Evolutionary conservation across 2,113 vertebrate genomes (phyloP).

Genomic region (Phaetusa simplex): DNA sequence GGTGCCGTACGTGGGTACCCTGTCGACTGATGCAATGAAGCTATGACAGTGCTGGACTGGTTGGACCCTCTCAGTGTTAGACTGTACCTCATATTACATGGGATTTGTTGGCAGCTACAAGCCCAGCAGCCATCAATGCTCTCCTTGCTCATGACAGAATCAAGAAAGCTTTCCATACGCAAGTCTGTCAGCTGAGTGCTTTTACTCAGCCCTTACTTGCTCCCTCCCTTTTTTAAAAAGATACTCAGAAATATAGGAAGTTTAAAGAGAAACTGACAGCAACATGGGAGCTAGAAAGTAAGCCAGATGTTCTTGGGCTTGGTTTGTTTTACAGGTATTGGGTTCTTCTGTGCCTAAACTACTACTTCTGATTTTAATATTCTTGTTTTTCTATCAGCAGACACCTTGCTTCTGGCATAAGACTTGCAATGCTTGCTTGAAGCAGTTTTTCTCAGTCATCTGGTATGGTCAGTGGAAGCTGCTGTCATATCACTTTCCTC

Average conservation of each 20-base stretch:
- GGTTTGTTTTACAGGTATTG: background rate
- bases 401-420: background rate
- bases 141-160: background rate
- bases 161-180: background rate
- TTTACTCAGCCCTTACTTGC: background rate
- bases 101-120: background rate
- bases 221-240: background rate
- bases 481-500: background rate
- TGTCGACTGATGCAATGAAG: background rate
- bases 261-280: background rate
- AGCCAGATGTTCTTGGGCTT: background rate
- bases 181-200: background rate
- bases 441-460: background rate
- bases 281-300: background rate
- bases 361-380: background rate
- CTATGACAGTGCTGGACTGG: background rate
- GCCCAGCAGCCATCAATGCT: background rate
- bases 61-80: background rate
- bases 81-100: background rate
- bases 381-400: background rate
- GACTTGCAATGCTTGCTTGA: background rate
- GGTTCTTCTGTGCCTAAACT: background rate
- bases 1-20: too few relatives aligned
- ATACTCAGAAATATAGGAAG: background rate
- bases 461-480: background rate